Base-by-base conservation (phyloP, 2,888 invertebrate species). In the Drosophila buzzatii region DNA sequence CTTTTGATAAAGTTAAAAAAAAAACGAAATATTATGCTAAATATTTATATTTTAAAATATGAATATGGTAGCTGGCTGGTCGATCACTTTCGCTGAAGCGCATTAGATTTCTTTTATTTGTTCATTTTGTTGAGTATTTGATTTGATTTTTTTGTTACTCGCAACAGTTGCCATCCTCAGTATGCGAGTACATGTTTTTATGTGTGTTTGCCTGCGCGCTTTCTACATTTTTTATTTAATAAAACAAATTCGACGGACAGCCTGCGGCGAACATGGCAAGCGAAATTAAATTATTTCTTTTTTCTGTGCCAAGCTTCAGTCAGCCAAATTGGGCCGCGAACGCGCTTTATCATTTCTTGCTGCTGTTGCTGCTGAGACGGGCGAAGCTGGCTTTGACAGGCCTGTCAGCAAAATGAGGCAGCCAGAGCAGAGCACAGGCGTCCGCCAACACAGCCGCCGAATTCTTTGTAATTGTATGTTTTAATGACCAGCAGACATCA, bases 241-340 rank as follows among this genome's bases (percentile, higher is more conserved):
- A 86, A 86, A 85, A 86, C 86, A 85, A 86, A 90, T 86, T 86
- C 76, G 77, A 73, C 90, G 84, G 87, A 73, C 72, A 69, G 79
- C 86, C 86, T 81, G 89, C 86, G 89, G 86, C 89, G 84, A 79
- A 79, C 81, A 90, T 87, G 86, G 81, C 89, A 87, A 75, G 76
- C 71, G 70, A 90, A 87, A 87, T 90, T 75, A 89, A 87, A 90
- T 90, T 89, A 85, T 90, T 90, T 90, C 74, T 68, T 70, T 70
- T 79, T 41, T 55, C 81, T 81, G 72, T 73, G 57, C 65, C 66
- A 31, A 33, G 55, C 56, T 60, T 57, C 64, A 64, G 78, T 56
- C 44, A 27, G 45, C 42, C 45, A 67, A 75, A 85, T 88, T 86
- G 82, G 83, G 68, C 83, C 84, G 81, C 84, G 57, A 80, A 73